These are phyloP conservation scores for Zaprionus camerounensis DNA, from an alignment of 1,140 invertebrate genomes.

Conservation along the genomic window DNA sequence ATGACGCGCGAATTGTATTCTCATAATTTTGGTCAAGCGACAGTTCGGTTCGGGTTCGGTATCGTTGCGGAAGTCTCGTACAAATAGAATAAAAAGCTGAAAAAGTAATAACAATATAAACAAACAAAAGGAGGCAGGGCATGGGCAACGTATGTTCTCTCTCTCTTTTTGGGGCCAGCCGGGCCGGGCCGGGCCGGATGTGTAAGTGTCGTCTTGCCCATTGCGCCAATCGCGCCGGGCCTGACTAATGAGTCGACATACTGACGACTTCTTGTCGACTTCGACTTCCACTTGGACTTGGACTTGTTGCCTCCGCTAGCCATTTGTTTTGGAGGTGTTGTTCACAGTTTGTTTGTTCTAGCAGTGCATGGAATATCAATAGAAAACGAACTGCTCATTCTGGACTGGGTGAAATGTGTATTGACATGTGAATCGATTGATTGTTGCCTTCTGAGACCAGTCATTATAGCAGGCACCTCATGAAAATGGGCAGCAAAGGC, in stretches of 20 bases:
- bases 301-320: conserved; percentile 7
- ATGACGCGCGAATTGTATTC: conserved; percentile 33
- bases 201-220: conserved; percentile 69
- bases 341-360: conserved; percentile 36
- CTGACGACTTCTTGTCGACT: conserved; percentile 12
- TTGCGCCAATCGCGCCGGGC: conserved; percentile 38
- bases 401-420: not conserved
- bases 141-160: not conserved
- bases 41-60: conserved; percentile 22
- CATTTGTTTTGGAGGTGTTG: conserved; percentile 39
- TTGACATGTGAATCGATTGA: conserved; percentile 19
- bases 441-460: conserved; percentile 2
- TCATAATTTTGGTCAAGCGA: conserved; percentile 53
- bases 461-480: not conserved
- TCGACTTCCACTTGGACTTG: conserved; percentile 1
- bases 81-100: conserved; percentile 25
- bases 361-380: conserved; percentile 49
- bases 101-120: conserved; percentile 21
- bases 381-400: conserved; percentile 7
- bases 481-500: not conserved
- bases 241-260: conserved; percentile 66
- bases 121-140: conserved; percentile 28
- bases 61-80: conserved; percentile 55
- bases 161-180: conserved; percentile 33
- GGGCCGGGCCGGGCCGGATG: conserved; percentile 44